Conservation (phyloP, 2,888 invertebrate genomes). For the Conchocele bisecta region DNA sequence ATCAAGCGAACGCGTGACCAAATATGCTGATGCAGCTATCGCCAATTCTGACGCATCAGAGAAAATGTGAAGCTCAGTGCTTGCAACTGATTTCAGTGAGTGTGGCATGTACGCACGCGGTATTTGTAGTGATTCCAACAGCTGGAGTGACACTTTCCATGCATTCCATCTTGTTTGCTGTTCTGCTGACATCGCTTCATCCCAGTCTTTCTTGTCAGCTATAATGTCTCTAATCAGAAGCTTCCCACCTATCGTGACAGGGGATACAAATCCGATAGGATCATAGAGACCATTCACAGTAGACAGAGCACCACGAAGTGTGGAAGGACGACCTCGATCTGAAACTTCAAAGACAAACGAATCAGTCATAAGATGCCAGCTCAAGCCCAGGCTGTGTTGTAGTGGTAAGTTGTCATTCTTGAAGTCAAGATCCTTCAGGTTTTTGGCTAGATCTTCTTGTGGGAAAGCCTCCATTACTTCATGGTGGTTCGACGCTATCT, state of each 20-base stretch:
- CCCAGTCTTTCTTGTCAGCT: conserved; percentile 50
- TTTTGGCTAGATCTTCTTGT: conserved; percentile 35
- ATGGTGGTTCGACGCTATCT: too few species aligned
- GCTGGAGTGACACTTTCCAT: conserved; percentile 29
- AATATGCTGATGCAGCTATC: conserved; percentile 58
- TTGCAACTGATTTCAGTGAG: not conserved
- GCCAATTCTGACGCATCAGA: conserved; percentile 63
- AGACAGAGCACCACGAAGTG: conserved; percentile 52
- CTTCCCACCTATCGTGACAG: conserved; percentile 29
- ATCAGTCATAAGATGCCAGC: conserved; percentile 56
- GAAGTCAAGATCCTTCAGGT: conserved; percentile 10
- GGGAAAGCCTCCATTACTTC: conserved; percentile 36
- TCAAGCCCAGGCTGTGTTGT: conserved; percentile 56
- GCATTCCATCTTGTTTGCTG: conserved; percentile 27
- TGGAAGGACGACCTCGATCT: conserved; percentile 25
- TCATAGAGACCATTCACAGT: conserved; percentile 38
- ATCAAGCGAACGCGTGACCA: too few species aligned
- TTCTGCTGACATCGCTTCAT: conserved; percentile 51
- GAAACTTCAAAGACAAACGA: conserved; percentile 33
- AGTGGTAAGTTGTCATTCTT: conserved; percentile 12
- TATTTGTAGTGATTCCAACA: conserved; percentile 17
- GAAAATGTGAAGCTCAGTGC: conserved; percentile 34
- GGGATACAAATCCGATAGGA: conserved; percentile 31
- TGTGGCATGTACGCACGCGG: conserved; percentile 15
- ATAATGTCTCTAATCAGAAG: conserved; percentile 52